Evolutionary conservation across 2,113 vertebrate species (phyloP), one percentile per base, ranked within the genome.

Genomic region (Dicerorhinus sumatrensis): DNA sequence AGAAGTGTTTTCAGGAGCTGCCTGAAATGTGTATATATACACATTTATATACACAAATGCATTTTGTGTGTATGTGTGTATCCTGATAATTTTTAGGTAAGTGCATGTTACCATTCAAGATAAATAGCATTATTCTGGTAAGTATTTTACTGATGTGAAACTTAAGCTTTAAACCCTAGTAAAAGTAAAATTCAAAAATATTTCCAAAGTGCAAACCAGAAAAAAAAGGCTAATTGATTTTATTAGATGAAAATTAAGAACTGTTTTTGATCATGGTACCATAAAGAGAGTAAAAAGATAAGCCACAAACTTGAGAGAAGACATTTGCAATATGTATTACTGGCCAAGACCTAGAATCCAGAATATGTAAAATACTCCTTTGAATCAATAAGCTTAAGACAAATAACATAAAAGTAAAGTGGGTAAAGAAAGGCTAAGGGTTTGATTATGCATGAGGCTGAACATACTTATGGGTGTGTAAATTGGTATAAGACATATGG

Each of bases 381-480:
- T 70, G 21, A 92, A 73, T 80, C 36, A 67, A 29, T 67, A 77
- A 69, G 21, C 20, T 63, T 85, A 84, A 46, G 60, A 92, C 1
- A 95, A 95, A 95, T 77, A 86, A 83, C 23, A 25, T 73, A 33
- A 70, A 95, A 82, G 36, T 89, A 84, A 89, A 48, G 8, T 65
- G 23, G 69, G 54, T 9, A 79, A 77, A 70, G 3, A 87, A 94
- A 77, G 58, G 20, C 18, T 67, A 62, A 39, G 1, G 25, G 27
- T 23, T 70, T 92, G 14, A 89, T 76, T 76, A 56, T 31, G 87
- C 13, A 88, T 79, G 62, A 8, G 14, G 39, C 6, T n/a, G 36
- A 83, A 70, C 11, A 82, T 54, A 58, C 17, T 58, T 75, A 29
- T 18, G 16, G 51, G 0, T 88, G 6, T 72, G 23, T 91, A 88